Evolutionary conservation across 2,797 vertebrate genomes (phyloP).

Genomic region (Gymnothorax reevesii): DNA sequence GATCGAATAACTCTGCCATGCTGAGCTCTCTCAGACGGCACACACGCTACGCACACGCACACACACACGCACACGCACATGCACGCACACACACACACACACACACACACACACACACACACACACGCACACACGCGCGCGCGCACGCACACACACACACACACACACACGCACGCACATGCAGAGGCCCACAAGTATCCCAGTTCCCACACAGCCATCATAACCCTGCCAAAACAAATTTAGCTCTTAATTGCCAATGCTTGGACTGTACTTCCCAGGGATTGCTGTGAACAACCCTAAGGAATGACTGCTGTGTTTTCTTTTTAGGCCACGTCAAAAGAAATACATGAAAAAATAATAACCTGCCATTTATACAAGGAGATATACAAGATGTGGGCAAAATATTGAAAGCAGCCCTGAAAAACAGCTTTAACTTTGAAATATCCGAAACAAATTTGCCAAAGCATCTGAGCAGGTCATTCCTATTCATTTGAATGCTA

Average conservation of each 20-base stretch:
- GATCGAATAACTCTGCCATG: neutral
- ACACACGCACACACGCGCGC: too few relatives aligned
- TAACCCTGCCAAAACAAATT: constrained; percentile 5
- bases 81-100: too few relatives aligned
- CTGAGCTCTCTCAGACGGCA: neutral
- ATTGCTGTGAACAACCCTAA: neutral
- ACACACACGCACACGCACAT: too few relatives aligned
- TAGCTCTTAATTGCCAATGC: neutral
- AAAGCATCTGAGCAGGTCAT: too few relatives aligned
- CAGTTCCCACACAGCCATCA: neutral
- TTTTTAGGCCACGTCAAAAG: neutral
- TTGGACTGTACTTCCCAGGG: neutral
- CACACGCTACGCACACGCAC: neutral
- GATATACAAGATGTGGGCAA: neutral
- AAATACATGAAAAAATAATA: neutral
- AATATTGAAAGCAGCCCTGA: too few relatives aligned
- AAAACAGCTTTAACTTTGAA: too few relatives aligned
- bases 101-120: too few relatives aligned
- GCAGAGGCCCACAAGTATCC: neutral
- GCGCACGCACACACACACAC: too few relatives aligned
- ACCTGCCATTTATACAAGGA: neutral
- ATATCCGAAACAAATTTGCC: too few relatives aligned
- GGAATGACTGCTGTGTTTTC: neutral
- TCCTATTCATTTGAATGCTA: too few relatives aligned
- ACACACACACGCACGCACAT: too few relatives aligned